A percentile compares a stretch with the other conserved stretches of the same genome.
Evolutionary conservation across 2,797 vertebrate genomes (phyloP).

Genomic region (Coregonus ussuriensis): DNA sequence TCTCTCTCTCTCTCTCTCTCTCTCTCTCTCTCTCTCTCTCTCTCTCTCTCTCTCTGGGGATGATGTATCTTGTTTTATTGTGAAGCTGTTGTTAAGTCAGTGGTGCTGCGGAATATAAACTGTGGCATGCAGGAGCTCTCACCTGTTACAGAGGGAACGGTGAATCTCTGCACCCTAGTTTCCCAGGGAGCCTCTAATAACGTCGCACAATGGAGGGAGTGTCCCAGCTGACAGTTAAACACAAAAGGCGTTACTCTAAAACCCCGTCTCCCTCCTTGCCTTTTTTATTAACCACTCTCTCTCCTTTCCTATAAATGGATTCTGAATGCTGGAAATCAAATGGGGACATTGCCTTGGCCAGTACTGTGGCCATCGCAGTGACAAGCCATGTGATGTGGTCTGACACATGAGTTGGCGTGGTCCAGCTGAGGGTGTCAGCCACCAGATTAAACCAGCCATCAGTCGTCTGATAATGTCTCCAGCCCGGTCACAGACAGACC

Average conservation of each 20-base stretch:
- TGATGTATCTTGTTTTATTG: constrained; percentile 50
- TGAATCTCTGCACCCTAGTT: constrained; percentile 32
- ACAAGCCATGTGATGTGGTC: constrained; percentile 58
- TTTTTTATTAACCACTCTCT: not conserved
- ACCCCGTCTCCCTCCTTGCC: constrained; percentile 12
- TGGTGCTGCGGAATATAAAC: constrained; percentile 9
- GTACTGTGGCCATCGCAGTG: constrained; percentile 23
- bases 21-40: not conserved
- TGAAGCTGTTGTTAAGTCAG: constrained; percentile 36
- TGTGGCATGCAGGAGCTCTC: constrained; percentile 38
- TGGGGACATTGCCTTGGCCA: constrained; percentile 10
- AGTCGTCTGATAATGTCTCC: constrained; percentile 12
- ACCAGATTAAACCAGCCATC: constrained; percentile 40
- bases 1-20: no score
- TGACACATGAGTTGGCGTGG: constrained; percentile 53
- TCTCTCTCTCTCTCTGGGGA: constrained; percentile 32
- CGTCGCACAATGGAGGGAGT: constrained; percentile 55
- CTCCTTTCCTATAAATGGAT: constrained; percentile 31
- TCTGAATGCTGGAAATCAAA: constrained; percentile 25
- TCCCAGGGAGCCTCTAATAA: constrained; percentile 53
- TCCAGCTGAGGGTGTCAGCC: constrained; percentile 17
- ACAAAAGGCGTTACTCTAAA: constrained; percentile 49
- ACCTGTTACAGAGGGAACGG: constrained; percentile 50
- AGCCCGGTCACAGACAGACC: constrained; percentile 29
- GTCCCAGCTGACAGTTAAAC: constrained; percentile 50